Evolutionary conservation across 2,113 vertebrate species (phyloP).

Genomic region (Candoia aspera): DNA sequence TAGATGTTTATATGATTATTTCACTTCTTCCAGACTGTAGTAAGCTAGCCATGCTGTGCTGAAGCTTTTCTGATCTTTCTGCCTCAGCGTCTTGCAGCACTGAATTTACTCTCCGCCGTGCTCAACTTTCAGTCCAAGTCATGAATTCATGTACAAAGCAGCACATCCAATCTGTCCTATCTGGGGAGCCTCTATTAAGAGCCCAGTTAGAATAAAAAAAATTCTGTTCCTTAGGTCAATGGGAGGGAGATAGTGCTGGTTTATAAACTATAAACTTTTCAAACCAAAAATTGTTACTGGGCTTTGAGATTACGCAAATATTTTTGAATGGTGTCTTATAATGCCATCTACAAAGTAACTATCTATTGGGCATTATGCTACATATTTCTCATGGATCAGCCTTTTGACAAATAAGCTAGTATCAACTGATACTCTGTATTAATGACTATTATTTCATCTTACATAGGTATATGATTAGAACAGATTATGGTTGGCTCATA

Average conservation of each 20-base stretch:
- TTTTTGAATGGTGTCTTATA: neutral
- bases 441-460: neutral
- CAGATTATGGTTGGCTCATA: neutral
- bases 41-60: too few relatives aligned
- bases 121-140: neutral
- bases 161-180: neutral
- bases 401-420: neutral
- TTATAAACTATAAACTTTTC: neutral
- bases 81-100: too few relatives aligned
- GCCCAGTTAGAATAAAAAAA: neutral
- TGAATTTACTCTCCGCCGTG: neutral
- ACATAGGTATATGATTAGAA: neutral
- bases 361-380: neutral
- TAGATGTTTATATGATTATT: too few relatives aligned
- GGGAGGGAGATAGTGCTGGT: neutral
- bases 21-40: too few relatives aligned
- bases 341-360: neutral
- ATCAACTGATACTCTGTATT: neutral
- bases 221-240: neutral
- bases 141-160: neutral
- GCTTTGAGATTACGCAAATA: neutral
- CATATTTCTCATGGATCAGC: neutral
- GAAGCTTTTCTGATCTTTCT: too few relatives aligned
- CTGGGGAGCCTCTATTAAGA: neutral
- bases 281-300: neutral